Evolutionary conservation across 1,140 invertebrate species (phyloP).

Genomic region (Zaprionus lachaisei): DNA sequence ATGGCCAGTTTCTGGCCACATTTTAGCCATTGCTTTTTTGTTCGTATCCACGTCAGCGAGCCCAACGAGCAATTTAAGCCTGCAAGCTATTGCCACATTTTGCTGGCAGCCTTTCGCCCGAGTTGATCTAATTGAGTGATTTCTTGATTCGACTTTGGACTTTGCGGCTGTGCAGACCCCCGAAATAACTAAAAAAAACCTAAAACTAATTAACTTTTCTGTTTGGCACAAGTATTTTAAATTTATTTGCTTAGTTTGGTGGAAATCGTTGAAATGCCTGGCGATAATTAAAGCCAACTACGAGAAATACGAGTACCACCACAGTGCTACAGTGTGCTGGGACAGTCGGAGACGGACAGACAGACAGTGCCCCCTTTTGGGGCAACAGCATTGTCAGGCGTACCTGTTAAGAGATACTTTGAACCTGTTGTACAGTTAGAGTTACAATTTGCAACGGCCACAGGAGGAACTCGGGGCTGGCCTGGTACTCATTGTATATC

Average conservation of each 20-base stretch:
- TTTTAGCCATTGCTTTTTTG: conserved; percentile 27
- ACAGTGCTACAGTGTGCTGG: neutral
- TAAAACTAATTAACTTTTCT: conserved; percentile 75
- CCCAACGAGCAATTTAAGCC: conserved; percentile 12
- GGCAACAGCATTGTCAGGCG: conserved; percentile 55
- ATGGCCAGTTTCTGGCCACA: conserved; percentile 28
- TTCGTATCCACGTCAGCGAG: conserved; percentile 33
- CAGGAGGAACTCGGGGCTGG: conserved; percentile 33
- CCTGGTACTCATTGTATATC: conserved; percentile 69
- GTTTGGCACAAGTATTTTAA: conserved; percentile 36
- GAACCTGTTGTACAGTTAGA: conserved; percentile 83
- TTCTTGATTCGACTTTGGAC: conserved; percentile 41
- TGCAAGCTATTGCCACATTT: conserved; percentile 59
- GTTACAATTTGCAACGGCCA: conserved; percentile 78
- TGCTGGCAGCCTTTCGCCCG: conserved; percentile 68
- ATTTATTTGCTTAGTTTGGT: conserved; percentile 68
- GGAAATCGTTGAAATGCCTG: conserved; percentile 71
- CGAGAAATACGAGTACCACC: conserved; percentile 16
- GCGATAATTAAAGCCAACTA: conserved; percentile 74
- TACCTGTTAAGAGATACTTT: conserved; percentile 83
- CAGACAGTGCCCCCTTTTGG: conserved; percentile 51
- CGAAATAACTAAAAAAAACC: conserved; percentile 9
- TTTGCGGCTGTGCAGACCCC: neutral
- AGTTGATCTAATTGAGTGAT: conserved; percentile 78
- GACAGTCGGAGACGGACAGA: neutral